Evolutionary conservation across 2,888 invertebrate species (phyloP), one percentile per base, ranked within the genome.

Genomic region (Malthinus flaveolus): DNA sequence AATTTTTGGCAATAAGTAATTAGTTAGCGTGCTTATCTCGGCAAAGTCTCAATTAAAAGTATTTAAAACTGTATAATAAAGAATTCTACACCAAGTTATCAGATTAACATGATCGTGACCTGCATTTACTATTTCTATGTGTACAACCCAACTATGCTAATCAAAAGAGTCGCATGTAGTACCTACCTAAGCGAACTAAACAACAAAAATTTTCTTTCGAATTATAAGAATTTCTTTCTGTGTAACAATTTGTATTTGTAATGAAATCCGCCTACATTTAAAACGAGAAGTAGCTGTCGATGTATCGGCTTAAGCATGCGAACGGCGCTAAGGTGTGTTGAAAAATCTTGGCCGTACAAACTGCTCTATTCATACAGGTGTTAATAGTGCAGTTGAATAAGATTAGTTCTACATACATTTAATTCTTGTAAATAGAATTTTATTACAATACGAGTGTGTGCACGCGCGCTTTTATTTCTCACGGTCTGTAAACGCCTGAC

Each of bases 401-500:
- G 13, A 42, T 42, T n/a, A 15, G 39, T 15, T 42, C 39, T 42
- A 23, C 9, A 9, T 10, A 46, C 46, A 46, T 31, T 46, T 36
- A 57, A 34, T 44, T 42, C 37, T 48, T 13, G 11, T 48, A 34
- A 48, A 50, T 39, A 48, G 15, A 13, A 48, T 23, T 54, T 48
- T 54, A 54, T 58, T 49, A 31, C 32, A 45, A 13, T 39, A 35
- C 36, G 32, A 15, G 49, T 49, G 32, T 48, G 63, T 52, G 47
- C 62, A 54, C 63, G 63, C 62, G 55, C 62, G 54, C 52, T 52
- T 59, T 61, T 49, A 59, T 62, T 70, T 70, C 69, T 68, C 69
- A 70, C 69, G 69, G 67, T 65, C 67, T 56, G 61, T 49, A 56
- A 67, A 64, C 62, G 64, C 65, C 66, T 66, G 67, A 66, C 67